These are phyloP conservation scores for Anser brachyrhynchus DNA, from an alignment of 2,113 vertebrate species.

Conservation along the genomic window DNA sequence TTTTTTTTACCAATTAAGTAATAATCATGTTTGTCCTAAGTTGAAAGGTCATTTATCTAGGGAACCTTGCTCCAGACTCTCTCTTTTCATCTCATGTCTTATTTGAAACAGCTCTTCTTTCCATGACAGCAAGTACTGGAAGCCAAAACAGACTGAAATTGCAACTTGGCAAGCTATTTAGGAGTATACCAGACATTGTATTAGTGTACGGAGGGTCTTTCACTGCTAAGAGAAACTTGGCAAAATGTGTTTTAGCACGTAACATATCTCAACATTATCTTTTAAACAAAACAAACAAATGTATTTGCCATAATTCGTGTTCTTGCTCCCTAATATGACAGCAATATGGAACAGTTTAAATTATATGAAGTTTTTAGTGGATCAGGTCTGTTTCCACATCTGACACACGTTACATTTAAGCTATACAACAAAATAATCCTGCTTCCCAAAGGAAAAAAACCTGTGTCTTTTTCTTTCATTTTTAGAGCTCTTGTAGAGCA, in stretches of 20 bases:
- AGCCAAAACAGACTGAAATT: conserved; percentile 32
- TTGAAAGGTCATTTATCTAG: conserved; percentile 32
- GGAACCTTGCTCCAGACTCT: not conserved
- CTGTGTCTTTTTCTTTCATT: not conserved
- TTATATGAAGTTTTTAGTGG: not conserved
- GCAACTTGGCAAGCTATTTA: not conserved
- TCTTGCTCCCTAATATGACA: not conserved
- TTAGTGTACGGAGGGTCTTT: not conserved
- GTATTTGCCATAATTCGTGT: not conserved
- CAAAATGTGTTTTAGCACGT: not conserved
- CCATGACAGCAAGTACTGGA: not conserved
- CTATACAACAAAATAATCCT: not conserved
- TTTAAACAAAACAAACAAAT: not conserved
- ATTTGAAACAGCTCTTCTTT: conserved; percentile 7
- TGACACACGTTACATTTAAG: not conserved
- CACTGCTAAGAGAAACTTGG: not conserved
- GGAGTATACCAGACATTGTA: not conserved
- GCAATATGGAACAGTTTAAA: not conserved
- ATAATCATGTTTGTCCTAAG: not conserved
- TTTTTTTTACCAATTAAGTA: conserved; percentile 7
- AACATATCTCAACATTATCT: not conserved
- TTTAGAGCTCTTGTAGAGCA: not conserved
- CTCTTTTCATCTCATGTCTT: not conserved
- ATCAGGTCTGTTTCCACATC: not conserved
- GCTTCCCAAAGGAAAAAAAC: not conserved